Conservation (phyloP, 2,113 vertebrate species). For the Oxyruncus cristatus region DNA sequence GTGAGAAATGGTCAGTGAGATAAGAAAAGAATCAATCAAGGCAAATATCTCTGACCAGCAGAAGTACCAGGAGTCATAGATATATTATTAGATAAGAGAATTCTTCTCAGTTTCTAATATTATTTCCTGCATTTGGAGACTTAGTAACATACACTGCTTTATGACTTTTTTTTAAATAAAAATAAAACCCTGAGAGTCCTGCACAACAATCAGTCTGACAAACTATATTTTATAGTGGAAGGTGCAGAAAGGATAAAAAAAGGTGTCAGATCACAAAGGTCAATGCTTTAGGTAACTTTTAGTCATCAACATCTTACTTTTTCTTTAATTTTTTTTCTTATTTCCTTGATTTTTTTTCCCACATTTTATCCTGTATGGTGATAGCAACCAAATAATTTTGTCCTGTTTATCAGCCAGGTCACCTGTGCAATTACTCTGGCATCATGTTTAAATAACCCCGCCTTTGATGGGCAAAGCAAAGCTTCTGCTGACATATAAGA, state of each 20-base stretch:
- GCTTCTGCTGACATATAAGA: neutral
- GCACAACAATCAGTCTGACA: neutral
- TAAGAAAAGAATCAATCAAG: neutral
- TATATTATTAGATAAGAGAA: neutral
- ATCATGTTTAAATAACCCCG: neutral
- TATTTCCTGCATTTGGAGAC: neutral
- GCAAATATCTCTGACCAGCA: neutral
- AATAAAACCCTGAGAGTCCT: neutral
- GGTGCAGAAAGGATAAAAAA: neutral
- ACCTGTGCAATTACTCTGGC: neutral
- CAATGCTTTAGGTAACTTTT: neutral
- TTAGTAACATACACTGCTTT: neutral
- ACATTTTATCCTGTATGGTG: neutral
- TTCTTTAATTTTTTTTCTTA: neutral
- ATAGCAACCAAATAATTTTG: neutral
- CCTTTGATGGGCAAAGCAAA: neutral
- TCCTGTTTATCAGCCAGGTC: neutral
- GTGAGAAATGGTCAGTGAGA: conserved; percentile 31
- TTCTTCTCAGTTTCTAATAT: neutral
- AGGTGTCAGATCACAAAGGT: neutral
- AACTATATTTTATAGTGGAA: neutral
- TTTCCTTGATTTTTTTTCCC: neutral
- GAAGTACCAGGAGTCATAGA: neutral
- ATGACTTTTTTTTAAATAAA: neutral
- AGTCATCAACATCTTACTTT: neutral